Conservation (phyloP, 2,113 vertebrate genomes). For the Scophthalmus maximus region DNA sequence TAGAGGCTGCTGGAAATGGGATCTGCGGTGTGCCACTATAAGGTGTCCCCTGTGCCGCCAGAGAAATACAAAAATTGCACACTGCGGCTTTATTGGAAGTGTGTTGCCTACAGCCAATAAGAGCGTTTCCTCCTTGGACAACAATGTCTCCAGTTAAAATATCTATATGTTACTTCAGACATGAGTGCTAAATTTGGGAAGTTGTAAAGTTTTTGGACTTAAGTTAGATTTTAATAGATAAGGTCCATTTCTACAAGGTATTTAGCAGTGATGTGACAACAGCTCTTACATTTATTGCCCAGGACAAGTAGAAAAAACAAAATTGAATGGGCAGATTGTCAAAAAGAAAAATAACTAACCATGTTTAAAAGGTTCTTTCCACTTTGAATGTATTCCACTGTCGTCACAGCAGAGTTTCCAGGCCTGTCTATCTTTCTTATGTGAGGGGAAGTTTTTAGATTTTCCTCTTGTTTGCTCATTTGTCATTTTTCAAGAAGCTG, state of each 20-base stretch:
- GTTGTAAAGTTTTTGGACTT: neutral
- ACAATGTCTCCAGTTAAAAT: too few relatives aligned
- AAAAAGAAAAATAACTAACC: too few relatives aligned
- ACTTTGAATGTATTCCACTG: neutral
- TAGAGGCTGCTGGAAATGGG: too few relatives aligned
- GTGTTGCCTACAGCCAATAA: too few relatives aligned
- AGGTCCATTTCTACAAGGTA: neutral
- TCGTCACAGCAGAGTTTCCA: neutral
- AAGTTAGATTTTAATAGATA: neutral
- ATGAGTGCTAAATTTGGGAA: neutral
- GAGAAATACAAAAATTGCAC: too few relatives aligned
- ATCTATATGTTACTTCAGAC: too few relatives aligned
- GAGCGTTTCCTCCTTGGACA: too few relatives aligned
- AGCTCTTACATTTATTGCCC: neutral
- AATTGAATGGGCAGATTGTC: neutral
- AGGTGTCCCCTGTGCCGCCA: too few relatives aligned
- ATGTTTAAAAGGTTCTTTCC: neutral
- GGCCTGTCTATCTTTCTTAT: neutral
- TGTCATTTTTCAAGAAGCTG: conserved; percentile 3
- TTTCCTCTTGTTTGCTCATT: neutral
- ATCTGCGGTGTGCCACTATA: too few relatives aligned
- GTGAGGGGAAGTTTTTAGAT: neutral
- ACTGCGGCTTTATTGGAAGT: too few relatives aligned
- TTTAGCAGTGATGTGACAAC: neutral
- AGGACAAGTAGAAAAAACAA: neutral